Base-by-base conservation (phyloP, 2,888 invertebrate genomes). In the Patella pellucida region DNA sequence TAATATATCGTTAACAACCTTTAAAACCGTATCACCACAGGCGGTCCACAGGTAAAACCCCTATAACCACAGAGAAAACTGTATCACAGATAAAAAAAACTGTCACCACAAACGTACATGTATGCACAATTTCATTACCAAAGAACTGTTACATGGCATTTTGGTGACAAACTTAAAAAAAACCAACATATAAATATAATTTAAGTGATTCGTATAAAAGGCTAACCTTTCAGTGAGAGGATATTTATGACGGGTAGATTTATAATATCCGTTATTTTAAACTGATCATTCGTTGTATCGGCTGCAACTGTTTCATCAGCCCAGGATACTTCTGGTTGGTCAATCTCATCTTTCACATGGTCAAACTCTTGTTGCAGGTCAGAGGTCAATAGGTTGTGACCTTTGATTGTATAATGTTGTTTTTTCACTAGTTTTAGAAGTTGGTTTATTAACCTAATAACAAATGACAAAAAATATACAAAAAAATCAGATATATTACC, bases 311-410 rank as follows among this genome's bases (percentile, higher is more conserved):
- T 69, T 71, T 85, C 81, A 73, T 88, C 88, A 14, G 82, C 87
- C 88, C 88, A 89, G 3, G 81, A 77, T 16, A 88, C 83, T 56
- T 87, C 87, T 51, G 83, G 81, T 69, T 85, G 85, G 14, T 81
- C 84, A 14, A 84, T 81, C 77, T 85, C 75, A 52, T 80, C 78
- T 76, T 83, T 79, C 62, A 87, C 79, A 12, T 72, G 71, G 23
- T 81, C 77, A 76, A 83, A 88, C 62, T 84, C 82, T 1, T 79
- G 77, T 4, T 77, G 68, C 23, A 87, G 79, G 76, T 86, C 85
- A 71, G 81, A 77, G 71, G 86, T 85, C 73, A 84, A 70, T n/a
- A 85, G 78, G 50, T 83, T 82, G 50, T 84, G 83, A 71, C 83
- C 84, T 75, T 86, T 85, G 52, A 89, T 74, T 52, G 86, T 78